phyloP scores from a whole-genome alignment of 2,888 invertebrate genomes.

The Eupithecia insigniata region DNA sequence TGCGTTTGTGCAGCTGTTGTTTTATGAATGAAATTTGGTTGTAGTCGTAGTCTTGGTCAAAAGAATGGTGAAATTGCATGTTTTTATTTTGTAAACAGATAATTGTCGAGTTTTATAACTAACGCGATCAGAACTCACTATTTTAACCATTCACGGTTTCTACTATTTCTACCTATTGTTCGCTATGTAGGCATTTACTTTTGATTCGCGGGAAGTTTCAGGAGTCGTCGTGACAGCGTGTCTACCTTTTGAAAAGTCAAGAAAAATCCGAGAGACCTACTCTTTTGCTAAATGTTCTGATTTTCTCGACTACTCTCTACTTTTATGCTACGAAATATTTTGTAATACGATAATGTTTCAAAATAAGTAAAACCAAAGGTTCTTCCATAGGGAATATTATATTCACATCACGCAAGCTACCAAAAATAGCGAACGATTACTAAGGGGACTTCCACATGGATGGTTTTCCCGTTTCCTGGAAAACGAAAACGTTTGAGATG shows the following conservation, averaged over 20 bases:
- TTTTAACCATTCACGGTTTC: too few species aligned
- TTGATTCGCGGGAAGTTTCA: too few species aligned
- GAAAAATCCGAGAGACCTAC: too few species aligned
- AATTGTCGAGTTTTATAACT: not conserved
- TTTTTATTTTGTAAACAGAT: not conserved
- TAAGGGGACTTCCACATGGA: conserved; percentile 36
- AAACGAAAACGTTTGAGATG: not conserved
- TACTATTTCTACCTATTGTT: too few species aligned
- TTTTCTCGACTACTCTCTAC: too few species aligned
- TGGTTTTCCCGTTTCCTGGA: not conserved
- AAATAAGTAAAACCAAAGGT: conserved; percentile 19
- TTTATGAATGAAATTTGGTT: conserved; percentile 1
- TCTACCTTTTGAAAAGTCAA: not conserved
- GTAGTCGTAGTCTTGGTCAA: not conserved
- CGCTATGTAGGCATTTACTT: too few species aligned
- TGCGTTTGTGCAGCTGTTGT: not conserved
- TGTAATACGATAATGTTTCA: conserved; percentile 42
- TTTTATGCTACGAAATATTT: conserved; percentile 48
- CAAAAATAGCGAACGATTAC: conserved; percentile 51
- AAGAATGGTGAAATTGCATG: not conserved
- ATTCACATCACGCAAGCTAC: conserved; percentile 55
- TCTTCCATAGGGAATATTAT: conserved; percentile 48
- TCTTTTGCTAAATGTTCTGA: too few species aligned
- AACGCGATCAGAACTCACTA: not conserved
- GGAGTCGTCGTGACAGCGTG: too few species aligned